phyloP scores from a whole-genome alignment of 1,140 invertebrate genomes.

The Drosophila carrolli region DNA sequence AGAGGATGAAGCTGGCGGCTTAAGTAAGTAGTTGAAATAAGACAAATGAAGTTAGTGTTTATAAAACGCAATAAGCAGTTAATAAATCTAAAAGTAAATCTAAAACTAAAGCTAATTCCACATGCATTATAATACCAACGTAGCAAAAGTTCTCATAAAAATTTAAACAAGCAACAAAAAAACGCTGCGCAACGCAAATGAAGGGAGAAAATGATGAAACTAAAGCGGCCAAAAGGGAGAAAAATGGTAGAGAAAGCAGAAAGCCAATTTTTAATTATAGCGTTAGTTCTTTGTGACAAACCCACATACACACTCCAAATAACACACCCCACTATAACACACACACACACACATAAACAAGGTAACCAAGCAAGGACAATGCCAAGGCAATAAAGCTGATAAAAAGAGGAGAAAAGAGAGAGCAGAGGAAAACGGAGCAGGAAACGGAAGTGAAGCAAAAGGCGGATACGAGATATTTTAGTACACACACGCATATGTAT shows the following conservation, averaged over 20 bases:
- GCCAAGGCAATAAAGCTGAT: conserved; percentile 41
- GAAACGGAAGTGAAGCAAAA: conserved; percentile 30
- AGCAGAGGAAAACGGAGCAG: neutral
- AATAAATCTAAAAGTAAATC: conserved; percentile 50
- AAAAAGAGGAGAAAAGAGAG: neutral
- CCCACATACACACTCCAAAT: conserved; percentile 12
- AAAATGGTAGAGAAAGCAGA: conserved; percentile 25
- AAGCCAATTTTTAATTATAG: conserved; percentile 69
- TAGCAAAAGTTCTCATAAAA: conserved; percentile 71
- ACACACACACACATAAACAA: conserved; percentile 7
- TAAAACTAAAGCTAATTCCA: conserved; percentile 36
- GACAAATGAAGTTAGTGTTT: conserved; percentile 72
- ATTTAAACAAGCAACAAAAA: conserved; percentile 22
- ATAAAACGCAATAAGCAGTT: conserved; percentile 81
- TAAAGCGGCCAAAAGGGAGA: conserved; percentile 73
- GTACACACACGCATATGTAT: conserved; percentile 37
- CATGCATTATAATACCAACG: conserved; percentile 53
- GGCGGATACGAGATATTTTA: conserved; percentile 55
- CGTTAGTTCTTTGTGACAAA: conserved; percentile 58
- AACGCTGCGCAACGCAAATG: conserved; percentile 30
- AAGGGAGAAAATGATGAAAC: conserved; percentile 58
- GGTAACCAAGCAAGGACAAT: conserved; percentile 39
- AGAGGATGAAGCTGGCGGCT: conserved; percentile 41
- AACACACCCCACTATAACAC: neutral
- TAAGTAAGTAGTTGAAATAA: conserved; percentile 79